These are phyloP conservation scores for Hyposoter didymator DNA, from an alignment of 2,888 invertebrate genomes.

Conservation along the genomic window DNA sequence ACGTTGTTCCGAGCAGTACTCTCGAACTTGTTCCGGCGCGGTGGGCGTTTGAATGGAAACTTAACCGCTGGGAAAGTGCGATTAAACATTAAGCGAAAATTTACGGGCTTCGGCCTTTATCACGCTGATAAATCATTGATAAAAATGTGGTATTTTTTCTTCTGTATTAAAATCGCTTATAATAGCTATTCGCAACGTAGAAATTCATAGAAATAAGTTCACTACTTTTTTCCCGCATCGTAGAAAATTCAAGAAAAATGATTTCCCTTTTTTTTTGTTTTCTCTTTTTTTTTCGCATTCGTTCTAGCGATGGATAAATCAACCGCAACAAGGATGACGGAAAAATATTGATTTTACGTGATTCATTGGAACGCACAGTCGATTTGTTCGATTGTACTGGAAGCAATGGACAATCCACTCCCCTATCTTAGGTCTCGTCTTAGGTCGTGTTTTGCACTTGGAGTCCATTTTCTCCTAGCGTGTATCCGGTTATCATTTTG, in stretches of 20 bases:
- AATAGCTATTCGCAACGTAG: not conserved
- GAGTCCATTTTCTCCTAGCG: constrained; percentile 48
- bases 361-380: not conserved
- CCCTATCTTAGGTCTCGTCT: not conserved
- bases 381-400: constrained; percentile 13
- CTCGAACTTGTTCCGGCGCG: not conserved
- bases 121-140: not conserved
- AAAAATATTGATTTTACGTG: not conserved
- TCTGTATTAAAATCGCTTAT: not conserved
- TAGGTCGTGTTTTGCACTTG: constrained; percentile 27
- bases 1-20: not conserved
- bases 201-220: not conserved
- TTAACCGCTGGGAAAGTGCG: not conserved
- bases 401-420: constrained; percentile 13
- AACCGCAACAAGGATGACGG: not conserved
- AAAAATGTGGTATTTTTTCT: not conserved
- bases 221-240: too few relatives aligned
- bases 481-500: constrained; percentile 57
- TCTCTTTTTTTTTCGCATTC: not conserved
- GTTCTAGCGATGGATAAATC: not conserved
- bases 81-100: not conserved
- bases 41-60: not conserved
- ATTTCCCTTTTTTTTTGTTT: not conserved
- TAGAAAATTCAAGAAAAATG: too few relatives aligned
- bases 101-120: not conserved